These are phyloP conservation scores for Himalopsyche kuldschensis DNA, from an alignment of 2,888 invertebrate species.

Conservation along the genomic window DNA sequence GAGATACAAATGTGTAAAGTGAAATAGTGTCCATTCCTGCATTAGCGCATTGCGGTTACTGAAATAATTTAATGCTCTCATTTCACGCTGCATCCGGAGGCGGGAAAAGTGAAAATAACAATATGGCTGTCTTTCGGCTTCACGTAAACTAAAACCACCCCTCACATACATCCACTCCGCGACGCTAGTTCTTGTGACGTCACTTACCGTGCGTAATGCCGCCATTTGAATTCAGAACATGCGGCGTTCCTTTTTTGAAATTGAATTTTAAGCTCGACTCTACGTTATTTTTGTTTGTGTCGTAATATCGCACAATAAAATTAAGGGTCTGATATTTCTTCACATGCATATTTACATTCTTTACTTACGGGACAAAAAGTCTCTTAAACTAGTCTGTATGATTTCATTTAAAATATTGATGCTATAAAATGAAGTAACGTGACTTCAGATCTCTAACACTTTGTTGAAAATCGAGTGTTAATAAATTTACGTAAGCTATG, in stretches of 20 bases:
- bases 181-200: background rate
- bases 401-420: too few relatives aligned
- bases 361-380: background rate
- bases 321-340: background rate
- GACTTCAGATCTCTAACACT: too few relatives aligned
- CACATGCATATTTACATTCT: background rate
- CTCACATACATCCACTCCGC: background rate
- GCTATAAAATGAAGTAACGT: too few relatives aligned
- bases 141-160: background rate
- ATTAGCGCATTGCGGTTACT: background rate
- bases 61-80: conserved; percentile 19
- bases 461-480: too few relatives aligned
- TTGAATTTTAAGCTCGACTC: background rate
- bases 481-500: too few relatives aligned
- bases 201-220: background rate
- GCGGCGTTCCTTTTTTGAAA: background rate
- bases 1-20: background rate
- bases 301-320: background rate
- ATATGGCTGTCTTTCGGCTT: background rate
- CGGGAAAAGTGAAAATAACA: conserved; percentile 7
- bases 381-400: too few relatives aligned
- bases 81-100: conserved; percentile 10
- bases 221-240: background rate
- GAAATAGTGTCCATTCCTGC: conserved; percentile 12
- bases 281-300: background rate